phyloP scores from a whole-genome alignment of 2,888 invertebrate genomes.

The Cosmopolites sordidus region DNA sequence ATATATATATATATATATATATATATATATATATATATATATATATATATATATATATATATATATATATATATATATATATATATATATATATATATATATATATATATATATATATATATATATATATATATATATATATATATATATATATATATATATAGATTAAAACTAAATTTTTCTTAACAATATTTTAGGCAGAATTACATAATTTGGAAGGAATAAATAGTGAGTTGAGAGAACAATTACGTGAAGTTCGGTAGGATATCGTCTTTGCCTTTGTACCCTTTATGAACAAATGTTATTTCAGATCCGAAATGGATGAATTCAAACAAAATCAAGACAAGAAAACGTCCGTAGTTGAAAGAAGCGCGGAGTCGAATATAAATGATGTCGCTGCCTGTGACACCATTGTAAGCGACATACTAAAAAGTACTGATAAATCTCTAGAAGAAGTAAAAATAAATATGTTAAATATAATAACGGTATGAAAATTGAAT shows the following conservation, averaged over 20 bases:
- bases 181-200: conserved; percentile 9
- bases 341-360: neutral
- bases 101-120: too few species aligned
- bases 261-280: conserved; percentile 1
- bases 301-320: conserved; percentile 12
- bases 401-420: too few species aligned
- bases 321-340: conserved; percentile 9
- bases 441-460: conserved; percentile 9
- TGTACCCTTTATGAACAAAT: neutral
- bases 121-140: too few species aligned
- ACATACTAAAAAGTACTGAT: neutral
- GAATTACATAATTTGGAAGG: conserved; percentile 50
- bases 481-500: too few species aligned
- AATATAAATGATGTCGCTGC: too few species aligned
- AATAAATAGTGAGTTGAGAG: conserved; percentile 63
- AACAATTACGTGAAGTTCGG: conserved; percentile 53
- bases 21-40: too few species aligned
- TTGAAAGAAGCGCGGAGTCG: neutral
- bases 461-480: conserved; percentile 11
- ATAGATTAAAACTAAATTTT: neutral
- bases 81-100: too few species aligned
- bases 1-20: too few species aligned
- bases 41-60: too few species aligned
- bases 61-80: too few species aligned
- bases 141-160: neutral